phyloP scores from a whole-genome alignment of 2,113 vertebrate species.

The Pica pica region DNA sequence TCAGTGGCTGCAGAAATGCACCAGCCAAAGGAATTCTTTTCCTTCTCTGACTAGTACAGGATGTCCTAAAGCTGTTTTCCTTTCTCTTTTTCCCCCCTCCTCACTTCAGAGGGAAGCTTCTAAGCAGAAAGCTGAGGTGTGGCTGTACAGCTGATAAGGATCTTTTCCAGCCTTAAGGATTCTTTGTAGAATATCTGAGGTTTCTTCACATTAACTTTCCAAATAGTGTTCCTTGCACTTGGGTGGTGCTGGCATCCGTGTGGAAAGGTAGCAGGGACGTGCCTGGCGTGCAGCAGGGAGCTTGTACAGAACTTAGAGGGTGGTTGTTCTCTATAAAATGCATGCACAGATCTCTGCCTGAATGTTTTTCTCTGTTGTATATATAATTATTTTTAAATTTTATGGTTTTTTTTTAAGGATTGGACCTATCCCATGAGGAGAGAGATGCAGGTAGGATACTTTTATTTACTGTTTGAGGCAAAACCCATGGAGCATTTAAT shows the following conservation, averaged over 20 bases:
- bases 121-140: neutral
- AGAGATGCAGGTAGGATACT: constrained; percentile 93
- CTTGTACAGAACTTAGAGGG: neutral
- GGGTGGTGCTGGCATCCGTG: neutral
- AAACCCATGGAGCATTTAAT: neutral
- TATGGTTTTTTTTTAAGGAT: constrained; percentile 76
- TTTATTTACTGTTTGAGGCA: neutral
- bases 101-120: neutral
- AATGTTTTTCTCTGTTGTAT: neutral
- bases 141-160: neutral
- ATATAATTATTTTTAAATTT: neutral
- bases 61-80: neutral
- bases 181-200: neutral
- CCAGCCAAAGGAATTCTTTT: neutral
- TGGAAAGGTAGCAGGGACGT: neutral
- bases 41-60: neutral
- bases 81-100: neutral
- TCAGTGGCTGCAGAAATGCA: neutral
- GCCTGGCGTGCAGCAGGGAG: neutral
- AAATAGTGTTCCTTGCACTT: neutral
- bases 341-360: neutral
- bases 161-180: neutral
- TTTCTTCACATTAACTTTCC: neutral
- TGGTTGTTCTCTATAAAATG: neutral
- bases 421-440: constrained; percentile 98